Evolutionary conservation across 2,797 vertebrate genomes (phyloP).

Genomic region (Gymnoscopelus microlampas): DNA sequence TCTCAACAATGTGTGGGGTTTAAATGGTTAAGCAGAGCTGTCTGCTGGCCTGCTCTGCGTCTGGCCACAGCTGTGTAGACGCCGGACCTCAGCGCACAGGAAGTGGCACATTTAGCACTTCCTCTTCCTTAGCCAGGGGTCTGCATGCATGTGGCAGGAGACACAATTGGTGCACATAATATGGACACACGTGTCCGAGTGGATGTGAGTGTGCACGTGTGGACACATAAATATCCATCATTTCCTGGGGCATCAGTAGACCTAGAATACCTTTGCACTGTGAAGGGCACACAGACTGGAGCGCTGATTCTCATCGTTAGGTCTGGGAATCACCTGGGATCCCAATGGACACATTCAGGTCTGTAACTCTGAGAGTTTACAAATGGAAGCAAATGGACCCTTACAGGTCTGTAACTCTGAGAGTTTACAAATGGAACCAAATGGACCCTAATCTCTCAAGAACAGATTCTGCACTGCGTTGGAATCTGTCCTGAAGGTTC

Average conservation of each 20-base stretch:
- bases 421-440: too few species aligned
- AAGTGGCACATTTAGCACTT: slow-evolving; percentile 71
- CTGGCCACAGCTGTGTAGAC: slow-evolving; percentile 59
- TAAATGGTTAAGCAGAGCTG: slow-evolving; percentile 23
- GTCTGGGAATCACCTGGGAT: too few species aligned
- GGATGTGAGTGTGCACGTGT: slow-evolving; percentile 10
- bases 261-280: slow-evolving; percentile 35
- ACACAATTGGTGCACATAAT: slow-evolving; percentile 26
- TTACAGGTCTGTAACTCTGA: too few species aligned
- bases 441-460: too few species aligned
- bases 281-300: slow-evolving; percentile 22
- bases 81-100: slow-evolving; percentile 55
- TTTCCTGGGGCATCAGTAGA: slow-evolving; percentile 23
- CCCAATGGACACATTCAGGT: too few species aligned
- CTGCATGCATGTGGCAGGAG: slow-evolving; percentile 38
- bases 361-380: too few species aligned
- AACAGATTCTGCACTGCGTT: too few species aligned
- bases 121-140: slow-evolving; percentile 40
- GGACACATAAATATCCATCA: slow-evolving; percentile 20
- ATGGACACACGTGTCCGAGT: slow-evolving; percentile 36
- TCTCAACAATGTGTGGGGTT: too few species aligned
- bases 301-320: too few species aligned
- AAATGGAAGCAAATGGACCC: too few species aligned
- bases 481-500: too few species aligned
- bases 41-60: slow-evolving; percentile 67